Percentiles rank a stretch among this genome's conserved stretches.
Evolutionary conservation across 2,113 vertebrate species (phyloP).

Genomic region (Bothrops jararaca): DNA sequence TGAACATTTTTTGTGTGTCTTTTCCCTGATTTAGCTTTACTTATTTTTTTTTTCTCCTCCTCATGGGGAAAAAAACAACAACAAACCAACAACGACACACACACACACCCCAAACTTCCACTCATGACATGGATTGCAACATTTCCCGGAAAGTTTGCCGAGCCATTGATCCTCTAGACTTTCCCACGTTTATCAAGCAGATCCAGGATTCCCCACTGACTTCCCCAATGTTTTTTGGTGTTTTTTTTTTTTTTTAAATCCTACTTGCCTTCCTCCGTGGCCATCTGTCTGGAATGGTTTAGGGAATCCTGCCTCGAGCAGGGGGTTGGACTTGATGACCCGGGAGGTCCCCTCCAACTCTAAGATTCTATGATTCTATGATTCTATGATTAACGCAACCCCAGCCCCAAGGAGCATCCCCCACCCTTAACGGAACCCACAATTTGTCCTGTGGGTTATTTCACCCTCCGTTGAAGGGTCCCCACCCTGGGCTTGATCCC

Average conservation of each 20-base stretch:
- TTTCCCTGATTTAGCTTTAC: conserved; percentile 49
- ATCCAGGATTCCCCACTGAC: conserved; percentile 66
- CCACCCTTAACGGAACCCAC: background rate
- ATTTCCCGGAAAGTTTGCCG: conserved; percentile 42
- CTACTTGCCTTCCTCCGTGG: no score
- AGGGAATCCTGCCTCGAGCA: no score
- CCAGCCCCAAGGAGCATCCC: background rate
- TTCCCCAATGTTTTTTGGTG: no score
- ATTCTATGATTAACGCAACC: no score
- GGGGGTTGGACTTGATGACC: no score
- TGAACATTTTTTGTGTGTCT: conserved; percentile 53
- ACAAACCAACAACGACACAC: background rate
- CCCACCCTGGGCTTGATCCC: background rate
- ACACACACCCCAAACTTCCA: background rate
- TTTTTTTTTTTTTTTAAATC: no score
- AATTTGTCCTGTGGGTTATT: conserved; percentile 13
- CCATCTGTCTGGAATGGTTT: no score
- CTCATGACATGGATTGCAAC: conserved; percentile 50
- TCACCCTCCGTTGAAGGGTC: background rate
- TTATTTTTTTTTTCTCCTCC: background rate
- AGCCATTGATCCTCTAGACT: conserved; percentile 52
- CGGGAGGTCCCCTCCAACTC: no score
- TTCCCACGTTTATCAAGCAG: conserved; percentile 59
- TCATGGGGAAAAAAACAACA: background rate
- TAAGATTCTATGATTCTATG: no score